Conservation (phyloP, 2,113 vertebrate genomes). For the Ivindomyrus marchei region DNA sequence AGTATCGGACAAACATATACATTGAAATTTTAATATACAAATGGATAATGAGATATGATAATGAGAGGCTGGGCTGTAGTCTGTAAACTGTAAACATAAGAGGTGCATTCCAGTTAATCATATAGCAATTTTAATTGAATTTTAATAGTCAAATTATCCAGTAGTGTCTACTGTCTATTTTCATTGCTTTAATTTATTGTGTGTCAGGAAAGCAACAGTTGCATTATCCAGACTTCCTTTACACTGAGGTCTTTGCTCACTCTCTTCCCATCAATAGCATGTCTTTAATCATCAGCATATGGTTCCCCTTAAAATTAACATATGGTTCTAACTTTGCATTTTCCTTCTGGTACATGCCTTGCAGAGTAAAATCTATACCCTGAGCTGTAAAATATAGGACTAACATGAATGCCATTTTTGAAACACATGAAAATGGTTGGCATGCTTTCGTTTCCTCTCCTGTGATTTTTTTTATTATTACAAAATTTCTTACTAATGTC, state of each 20-base stretch:
- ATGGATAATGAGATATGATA: not conserved
- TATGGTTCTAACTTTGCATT: constrained; percentile 66
- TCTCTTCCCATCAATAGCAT: constrained; percentile 47
- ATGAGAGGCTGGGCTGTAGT: not conserved
- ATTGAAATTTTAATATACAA: not conserved
- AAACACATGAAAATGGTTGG: constrained; percentile 45
- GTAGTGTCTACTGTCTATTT: not conserved
- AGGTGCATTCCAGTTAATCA: not conserved
- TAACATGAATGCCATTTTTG: constrained; percentile 47
- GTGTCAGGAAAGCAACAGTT: not conserved
- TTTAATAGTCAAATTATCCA: not conserved
- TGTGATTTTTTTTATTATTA: constrained; percentile 37
- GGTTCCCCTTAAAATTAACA: constrained; percentile 61
- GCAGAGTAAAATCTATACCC: constrained; percentile 27
- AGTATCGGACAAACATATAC: not conserved
- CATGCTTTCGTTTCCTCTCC: constrained; percentile 49
- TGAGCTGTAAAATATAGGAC: constrained; percentile 53
- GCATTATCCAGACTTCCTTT: not conserved
- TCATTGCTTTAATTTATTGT: not conserved
- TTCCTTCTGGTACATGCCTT: constrained; percentile 62
- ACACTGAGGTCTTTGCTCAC: constrained; percentile 21
- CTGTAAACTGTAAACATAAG: not conserved
- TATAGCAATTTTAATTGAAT: not conserved
- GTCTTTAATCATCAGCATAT: constrained; percentile 63
- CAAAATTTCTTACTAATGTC: not conserved